Evolutionary conservation across 2,113 vertebrate species (phyloP).

Genomic region (Xyliphius kryptos): DNA sequence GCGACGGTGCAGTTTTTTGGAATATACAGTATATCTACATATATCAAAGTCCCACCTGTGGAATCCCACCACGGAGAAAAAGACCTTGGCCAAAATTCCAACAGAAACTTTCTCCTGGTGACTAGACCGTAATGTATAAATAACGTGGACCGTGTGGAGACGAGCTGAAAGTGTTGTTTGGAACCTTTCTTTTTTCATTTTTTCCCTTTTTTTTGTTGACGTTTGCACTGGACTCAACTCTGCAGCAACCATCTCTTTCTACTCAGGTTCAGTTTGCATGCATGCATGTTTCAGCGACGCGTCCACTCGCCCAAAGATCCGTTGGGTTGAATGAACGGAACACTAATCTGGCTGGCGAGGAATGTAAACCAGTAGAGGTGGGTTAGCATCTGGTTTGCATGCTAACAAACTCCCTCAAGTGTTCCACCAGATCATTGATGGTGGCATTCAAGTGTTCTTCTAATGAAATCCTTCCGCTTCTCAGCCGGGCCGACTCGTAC

Average conservation of each 20-base stretch:
- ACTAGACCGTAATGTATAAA: slow-evolving; percentile 21
- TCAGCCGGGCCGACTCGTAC: no score
- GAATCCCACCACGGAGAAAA: slow-evolving; percentile 9
- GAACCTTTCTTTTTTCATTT: slow-evolving; percentile 15
- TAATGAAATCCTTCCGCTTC: slow-evolving; percentile 24
- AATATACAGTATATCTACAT: slow-evolving; percentile 18
- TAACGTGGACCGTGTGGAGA: background rate
- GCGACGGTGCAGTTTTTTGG: slow-evolving; percentile 9
- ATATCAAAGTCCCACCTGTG: slow-evolving; percentile 4
- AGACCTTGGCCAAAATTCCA: slow-evolving; percentile 1
- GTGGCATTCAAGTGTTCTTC: slow-evolving; percentile 13
- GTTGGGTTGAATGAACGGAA: background rate
- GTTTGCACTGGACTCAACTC: slow-evolving; percentile 36
- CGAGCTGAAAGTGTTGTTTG: slow-evolving; percentile 1
- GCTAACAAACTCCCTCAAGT: slow-evolving; percentile 16
- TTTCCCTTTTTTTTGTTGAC: slow-evolving; percentile 14
- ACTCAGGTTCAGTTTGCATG: slow-evolving; percentile 76
- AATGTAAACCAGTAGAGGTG: slow-evolving; percentile 1
- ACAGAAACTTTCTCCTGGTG: slow-evolving; percentile 13
- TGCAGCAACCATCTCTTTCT: slow-evolving; percentile 45
- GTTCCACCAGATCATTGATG: slow-evolving; percentile 10
- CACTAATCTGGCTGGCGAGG: slow-evolving; percentile 14
- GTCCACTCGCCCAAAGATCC: no score
- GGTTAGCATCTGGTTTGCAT: slow-evolving; percentile 20
- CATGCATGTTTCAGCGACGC: slow-evolving; percentile 65